Evolutionary conservation across 2,888 invertebrate species (phyloP).

Genomic region (Drosophila limbata): DNA sequence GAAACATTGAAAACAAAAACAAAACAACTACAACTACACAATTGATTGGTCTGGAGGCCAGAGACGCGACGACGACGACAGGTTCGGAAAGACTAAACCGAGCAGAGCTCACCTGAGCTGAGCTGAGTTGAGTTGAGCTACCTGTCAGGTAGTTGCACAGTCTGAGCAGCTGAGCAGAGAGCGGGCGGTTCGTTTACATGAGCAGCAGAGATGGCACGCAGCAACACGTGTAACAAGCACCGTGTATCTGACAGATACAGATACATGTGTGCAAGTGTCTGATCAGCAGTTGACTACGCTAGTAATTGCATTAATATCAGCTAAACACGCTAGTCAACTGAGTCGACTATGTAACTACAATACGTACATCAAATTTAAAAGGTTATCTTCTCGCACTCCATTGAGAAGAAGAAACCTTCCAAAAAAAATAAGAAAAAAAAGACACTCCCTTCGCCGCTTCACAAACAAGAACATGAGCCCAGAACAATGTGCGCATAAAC

Average conservation of each 20-base stretch:
- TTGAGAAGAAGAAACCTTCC: constrained; percentile 66
- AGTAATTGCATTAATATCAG: constrained; percentile 68
- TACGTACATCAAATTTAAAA: constrained; percentile 35
- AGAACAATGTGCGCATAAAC: constrained; percentile 68
- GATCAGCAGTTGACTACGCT: constrained; percentile 55
- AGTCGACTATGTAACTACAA: constrained; percentile 1
- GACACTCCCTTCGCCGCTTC: constrained; percentile 17
- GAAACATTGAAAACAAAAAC: constrained; percentile 37
- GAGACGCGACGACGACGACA: constrained; percentile 69
- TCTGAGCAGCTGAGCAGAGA: constrained; percentile 33
- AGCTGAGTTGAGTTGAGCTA: constrained; percentile 33
- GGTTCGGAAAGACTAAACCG: constrained; percentile 68
- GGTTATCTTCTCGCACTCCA: constrained; percentile 42
- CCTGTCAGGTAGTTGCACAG: constrained; percentile 49
- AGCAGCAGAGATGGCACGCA: constrained; percentile 29
- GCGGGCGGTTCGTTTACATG: constrained; percentile 50
- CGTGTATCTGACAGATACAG: constrained; percentile 63
- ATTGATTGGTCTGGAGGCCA: constrained; percentile 31
- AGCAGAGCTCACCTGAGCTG: constrained; percentile 30
- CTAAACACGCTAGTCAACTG: constrained; percentile 51
- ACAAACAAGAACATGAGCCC: constrained; percentile 58
- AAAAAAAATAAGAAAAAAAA: constrained; percentile 26
- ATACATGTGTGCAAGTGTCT: constrained; percentile 52
- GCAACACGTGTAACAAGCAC: constrained; percentile 69
- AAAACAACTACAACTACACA: constrained; percentile 30